Conservation (phyloP, 2,113 vertebrate species). For the Phoxinus phoxinus region DNA sequence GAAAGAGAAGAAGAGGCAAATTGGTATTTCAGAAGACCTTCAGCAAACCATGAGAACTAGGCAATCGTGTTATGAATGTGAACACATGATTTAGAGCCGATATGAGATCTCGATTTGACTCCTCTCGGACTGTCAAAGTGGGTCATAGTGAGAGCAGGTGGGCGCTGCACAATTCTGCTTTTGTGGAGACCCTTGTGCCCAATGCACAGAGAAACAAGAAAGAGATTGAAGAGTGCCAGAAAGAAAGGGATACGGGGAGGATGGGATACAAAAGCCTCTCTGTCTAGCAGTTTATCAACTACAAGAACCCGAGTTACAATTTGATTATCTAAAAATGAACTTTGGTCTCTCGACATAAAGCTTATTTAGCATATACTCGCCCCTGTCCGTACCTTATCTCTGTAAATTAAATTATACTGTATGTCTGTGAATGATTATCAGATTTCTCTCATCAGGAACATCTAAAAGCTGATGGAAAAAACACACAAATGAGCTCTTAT, state of each 20-base stretch:
- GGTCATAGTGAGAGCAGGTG: conserved; percentile 40
- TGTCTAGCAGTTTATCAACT: conserved; percentile 46
- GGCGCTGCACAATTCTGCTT: conserved; percentile 34
- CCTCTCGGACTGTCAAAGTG: not conserved
- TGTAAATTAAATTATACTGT: not conserved
- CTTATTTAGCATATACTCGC: not conserved
- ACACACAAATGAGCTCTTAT: not conserved
- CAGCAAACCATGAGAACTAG: not conserved
- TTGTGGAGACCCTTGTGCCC: conserved; percentile 42
- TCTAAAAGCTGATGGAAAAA: not conserved
- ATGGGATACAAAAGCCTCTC: conserved; percentile 43
- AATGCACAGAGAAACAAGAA: conserved; percentile 4
- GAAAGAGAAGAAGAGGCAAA: not conserved
- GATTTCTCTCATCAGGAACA: not conserved
- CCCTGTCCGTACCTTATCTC: not conserved
- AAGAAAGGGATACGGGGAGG: not conserved
- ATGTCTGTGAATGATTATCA: conserved; percentile 6
- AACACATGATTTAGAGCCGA: conserved; percentile 8
- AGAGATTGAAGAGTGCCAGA: not conserved
- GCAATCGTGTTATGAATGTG: not conserved
- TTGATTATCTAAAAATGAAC: conserved; percentile 37
- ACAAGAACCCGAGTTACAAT: conserved; percentile 37
- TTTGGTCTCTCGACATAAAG: not conserved
- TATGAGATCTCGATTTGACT: not conserved
- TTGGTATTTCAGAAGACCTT: not conserved